Evolutionary conservation across 2,888 invertebrate species (phyloP), one percentile per base, ranked within the genome.

Genomic region (Sepioteuthis lessoniana): DNA sequence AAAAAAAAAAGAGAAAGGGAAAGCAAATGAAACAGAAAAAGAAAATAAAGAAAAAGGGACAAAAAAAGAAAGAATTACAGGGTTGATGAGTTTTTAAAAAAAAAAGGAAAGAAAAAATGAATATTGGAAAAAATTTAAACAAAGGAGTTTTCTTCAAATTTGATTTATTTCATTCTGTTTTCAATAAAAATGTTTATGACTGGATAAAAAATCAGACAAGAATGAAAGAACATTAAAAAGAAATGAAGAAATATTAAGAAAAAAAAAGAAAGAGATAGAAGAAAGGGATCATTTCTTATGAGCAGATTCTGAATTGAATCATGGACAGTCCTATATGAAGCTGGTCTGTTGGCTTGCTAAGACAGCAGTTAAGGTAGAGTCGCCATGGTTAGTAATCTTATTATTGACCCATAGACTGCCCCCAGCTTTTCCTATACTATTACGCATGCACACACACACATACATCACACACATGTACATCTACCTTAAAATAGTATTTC

Each of bases 401-500:
- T 76, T 76, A 76, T 76, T 76, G 76, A 76, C 76, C 76, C 76
- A 35, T n/a, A 76, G 76, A n/a, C 76, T 0, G 76, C 76, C 76
- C 76, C n/a, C 76, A 76, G 76, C 76, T n/a, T n/a, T 76, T 76
- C 76, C 13, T n/a, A 76, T 76, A 25, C n/a, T 28, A 55, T 55
- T 55, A 55, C 25, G 25, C 42, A 55, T 3, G 25, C 28, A 55
- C 5, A 28, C 55, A 42, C n/a, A n/a, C n/a, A n/a, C n/a, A n/a
- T n/a, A 25, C 25, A 28, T 25, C 25, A 28, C 28, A 7, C 31
- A 35, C n/a, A n/a, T 19, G n/a, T n/a, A n/a, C n/a, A 76, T n/a
- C 35, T n/a, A 76, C n/a, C 76, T 76, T n/a, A 76, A 76, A 76
- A 76, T 76, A 76, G 76, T 76, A n/a, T n/a, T 76, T 76, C 76